Conservation (phyloP, 2,888 invertebrate species). For the Yponomeuta sedellus region DNA sequence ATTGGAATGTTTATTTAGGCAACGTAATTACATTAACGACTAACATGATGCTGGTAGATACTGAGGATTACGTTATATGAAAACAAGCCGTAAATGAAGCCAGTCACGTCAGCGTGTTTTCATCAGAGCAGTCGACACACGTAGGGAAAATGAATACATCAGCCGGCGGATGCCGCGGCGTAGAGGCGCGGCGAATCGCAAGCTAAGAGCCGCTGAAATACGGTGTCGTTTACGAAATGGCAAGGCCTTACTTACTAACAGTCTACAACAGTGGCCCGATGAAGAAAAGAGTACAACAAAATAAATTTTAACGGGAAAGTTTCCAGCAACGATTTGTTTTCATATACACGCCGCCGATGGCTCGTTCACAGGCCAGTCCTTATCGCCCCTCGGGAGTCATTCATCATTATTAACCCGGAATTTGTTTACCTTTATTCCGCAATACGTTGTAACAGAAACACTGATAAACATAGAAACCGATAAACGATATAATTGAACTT, state of each 20-base stretch:
- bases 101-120: conserved; percentile 6
- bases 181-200: conserved; percentile 2
- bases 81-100: neutral
- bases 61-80: neutral
- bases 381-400: conserved; percentile 31
- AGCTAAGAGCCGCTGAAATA: conserved; percentile 7
- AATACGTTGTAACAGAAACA: neutral
- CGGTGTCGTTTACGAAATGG: conserved; percentile 15
- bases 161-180: neutral
- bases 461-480: neutral
- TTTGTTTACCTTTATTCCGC: conserved; percentile 6
- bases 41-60: neutral
- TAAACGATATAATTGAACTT: neutral
- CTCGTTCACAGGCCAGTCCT: conserved; percentile 22
- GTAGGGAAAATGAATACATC: conserved; percentile 11
- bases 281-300: conserved; percentile 27
- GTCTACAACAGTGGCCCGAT: neutral
- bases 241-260: neutral
- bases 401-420: conserved; percentile 35
- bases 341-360: conserved; percentile 11
- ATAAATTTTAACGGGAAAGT: conserved; percentile 22
- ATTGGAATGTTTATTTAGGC: neutral
- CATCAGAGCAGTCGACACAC: conserved; percentile 10
- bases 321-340: conserved; percentile 33
- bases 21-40: neutral